Base-by-base conservation (phyloP, 1,140 invertebrate species). In the Rhizoglyphus robini region DNA sequence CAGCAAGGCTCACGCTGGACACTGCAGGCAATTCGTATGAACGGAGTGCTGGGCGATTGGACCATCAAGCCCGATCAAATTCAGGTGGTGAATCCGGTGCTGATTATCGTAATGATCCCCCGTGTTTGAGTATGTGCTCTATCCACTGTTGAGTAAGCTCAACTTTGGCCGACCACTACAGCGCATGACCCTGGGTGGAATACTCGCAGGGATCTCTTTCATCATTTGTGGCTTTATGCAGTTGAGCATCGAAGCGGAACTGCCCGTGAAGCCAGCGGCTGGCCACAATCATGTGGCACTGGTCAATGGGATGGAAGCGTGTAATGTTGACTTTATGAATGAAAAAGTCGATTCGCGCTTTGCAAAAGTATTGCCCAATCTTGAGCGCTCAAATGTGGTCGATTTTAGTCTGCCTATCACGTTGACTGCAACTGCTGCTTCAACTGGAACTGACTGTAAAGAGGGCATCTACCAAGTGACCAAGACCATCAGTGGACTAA, bases 1-100 rank as follows among this genome's bases (percentile, higher is more conserved):
- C 88, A 90, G 74, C 84, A 89, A 79, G 83, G 83, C 74, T 96
- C 92, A 0, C 81, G 87, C 54, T 98, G 94, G 94, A 94, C 90
- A 0, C 83, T 96, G 66, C 93, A 97, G 81, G 93, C 93, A 11
- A 84, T 84, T 0, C 81, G 85, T 68, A 92, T 97, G 88, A 79
- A 91, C 72, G 90, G 93, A 11, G 74, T 82, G 18, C 73, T 94
- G 3, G 81, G 83, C 1, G 65, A 73, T 75, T 65, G 68, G 70
- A 31, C 13, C 3, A 77, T 95, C 13, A 83, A 90, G 68, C 88
- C 92, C 0, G 91, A 96, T 75, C 91, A 95, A 75, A 85, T 95
- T 81, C 88, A 90, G 77, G 86, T 74, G 0, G 72, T 93, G 1
- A 93, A 92, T 74, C 88, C 92, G 0, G 72, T 96, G 0, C 76